phyloP scores from a whole-genome alignment of 2,113 vertebrate genomes.

The Phyllostomus discolor region DNA sequence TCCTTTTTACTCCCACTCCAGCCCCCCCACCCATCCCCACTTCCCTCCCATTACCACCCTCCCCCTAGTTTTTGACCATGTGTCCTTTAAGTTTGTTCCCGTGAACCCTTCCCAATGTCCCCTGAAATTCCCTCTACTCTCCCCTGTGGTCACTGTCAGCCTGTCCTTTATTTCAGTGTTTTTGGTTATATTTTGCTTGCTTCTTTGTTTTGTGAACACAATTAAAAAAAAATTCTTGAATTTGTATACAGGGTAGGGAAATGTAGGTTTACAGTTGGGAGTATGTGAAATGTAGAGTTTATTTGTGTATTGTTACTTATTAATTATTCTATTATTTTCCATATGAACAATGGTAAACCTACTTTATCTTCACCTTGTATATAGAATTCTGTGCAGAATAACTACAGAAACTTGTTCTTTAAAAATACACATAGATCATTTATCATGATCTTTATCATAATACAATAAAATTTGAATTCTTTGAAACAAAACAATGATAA shows the following conservation, averaged over 20 bases:
- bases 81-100: too few relatives aligned
- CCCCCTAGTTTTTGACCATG: too few relatives aligned
- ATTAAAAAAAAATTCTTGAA: not conserved
- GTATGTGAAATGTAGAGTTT: not conserved
- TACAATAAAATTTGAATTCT: slow-evolving; percentile 25
- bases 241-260: not conserved
- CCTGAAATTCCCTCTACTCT: too few relatives aligned
- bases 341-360: not conserved
- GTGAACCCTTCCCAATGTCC: too few relatives aligned
- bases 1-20: too few relatives aligned
- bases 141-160: too few relatives aligned
- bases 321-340: not conserved
- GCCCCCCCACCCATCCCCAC: too few relatives aligned
- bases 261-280: not conserved
- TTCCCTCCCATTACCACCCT: too few relatives aligned
- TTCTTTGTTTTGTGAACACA: too few relatives aligned
- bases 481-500: not conserved
- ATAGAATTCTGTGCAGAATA: not conserved
- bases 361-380: not conserved
- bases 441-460: not conserved
- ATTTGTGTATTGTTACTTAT: not conserved
- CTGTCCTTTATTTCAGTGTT: too few relatives aligned
- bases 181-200: too few relatives aligned
- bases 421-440: not conserved
- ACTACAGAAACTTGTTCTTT: slow-evolving; percentile 15